Conservation (phyloP, 2,888 invertebrate genomes). For the Chymomyza caudatula region DNA sequence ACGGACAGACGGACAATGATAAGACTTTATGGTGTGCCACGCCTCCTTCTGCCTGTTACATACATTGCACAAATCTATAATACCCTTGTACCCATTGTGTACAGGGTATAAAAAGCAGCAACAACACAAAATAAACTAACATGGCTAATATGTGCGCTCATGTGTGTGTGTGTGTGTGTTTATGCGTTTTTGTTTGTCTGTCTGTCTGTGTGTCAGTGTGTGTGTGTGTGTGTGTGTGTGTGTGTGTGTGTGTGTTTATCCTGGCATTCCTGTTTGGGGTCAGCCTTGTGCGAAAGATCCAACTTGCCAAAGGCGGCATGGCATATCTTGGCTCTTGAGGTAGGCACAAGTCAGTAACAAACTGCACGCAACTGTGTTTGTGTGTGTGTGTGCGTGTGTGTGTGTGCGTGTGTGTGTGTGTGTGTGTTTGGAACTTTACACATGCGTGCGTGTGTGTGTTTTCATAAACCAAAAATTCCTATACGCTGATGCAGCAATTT, state of each 20-base stretch:
- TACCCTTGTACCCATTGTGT: conserved; percentile 30
- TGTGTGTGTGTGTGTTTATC: conserved; percentile 3
- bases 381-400: conserved; percentile 18
- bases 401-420: conserved; percentile 24
- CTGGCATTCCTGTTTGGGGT: conserved; percentile 44
- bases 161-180: conserved; percentile 21
- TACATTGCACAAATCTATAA: conserved; percentile 26
- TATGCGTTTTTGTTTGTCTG: neutral
- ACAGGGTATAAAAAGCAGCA: neutral
- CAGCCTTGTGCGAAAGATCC: conserved; percentile 12
- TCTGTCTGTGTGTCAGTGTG: conserved; percentile 4
- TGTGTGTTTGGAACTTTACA: conserved; percentile 15
- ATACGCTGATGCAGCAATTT: conserved; percentile 72
- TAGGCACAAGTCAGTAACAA: conserved; percentile 23
- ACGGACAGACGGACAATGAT: neutral
- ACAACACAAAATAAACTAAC: conserved; percentile 61
- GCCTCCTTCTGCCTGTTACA: neutral
- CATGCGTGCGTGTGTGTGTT: conserved; percentile 28
- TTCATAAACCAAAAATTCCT: conserved; percentile 70
- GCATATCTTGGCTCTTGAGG: conserved; percentile 20
- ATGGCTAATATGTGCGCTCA: conserved; percentile 51
- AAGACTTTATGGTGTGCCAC: neutral
- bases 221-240: neutral
- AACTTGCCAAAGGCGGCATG: neutral
- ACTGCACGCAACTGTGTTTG: neutral